These are phyloP conservation scores for Atherinosoma microstoma DNA, from an alignment of 2,797 vertebrate species.

Conservation along the genomic window DNA sequence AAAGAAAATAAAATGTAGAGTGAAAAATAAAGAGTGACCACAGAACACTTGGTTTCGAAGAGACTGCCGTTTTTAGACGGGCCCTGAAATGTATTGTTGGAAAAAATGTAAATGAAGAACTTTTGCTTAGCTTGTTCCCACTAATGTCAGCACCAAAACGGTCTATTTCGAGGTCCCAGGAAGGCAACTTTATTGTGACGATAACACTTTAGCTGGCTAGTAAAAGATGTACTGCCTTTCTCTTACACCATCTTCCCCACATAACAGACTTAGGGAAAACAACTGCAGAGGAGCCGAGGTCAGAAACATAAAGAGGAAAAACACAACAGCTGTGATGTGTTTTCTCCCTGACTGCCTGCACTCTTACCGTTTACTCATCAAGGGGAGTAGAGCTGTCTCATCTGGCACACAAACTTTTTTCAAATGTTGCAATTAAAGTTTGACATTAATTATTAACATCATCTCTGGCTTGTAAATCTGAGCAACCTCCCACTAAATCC, in stretches of 20 bases:
- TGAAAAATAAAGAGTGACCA: background rate
- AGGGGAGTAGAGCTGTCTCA: slow-evolving; percentile 20
- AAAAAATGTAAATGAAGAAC: slow-evolving; percentile 22
- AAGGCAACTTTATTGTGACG: slow-evolving; percentile 4
- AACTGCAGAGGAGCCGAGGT: slow-evolving; percentile 35
- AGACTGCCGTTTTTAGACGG: slow-evolving; percentile 23
- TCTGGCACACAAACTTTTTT: slow-evolving; percentile 24
- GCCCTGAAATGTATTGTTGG: slow-evolving; percentile 33
- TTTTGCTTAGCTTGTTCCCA: slow-evolving; percentile 27
- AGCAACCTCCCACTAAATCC: slow-evolving; percentile 16
- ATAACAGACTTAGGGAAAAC: slow-evolving; percentile 14
- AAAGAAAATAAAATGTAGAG: slow-evolving; percentile 1
- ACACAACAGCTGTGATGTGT: slow-evolving; percentile 24
- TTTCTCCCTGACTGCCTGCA: slow-evolving; percentile 5
- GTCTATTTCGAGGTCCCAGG: background rate
- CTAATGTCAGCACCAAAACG: slow-evolving; percentile 16
- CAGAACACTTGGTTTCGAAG: background rate
- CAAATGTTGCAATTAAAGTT: slow-evolving; percentile 35
- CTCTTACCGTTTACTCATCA: slow-evolving; percentile 8
- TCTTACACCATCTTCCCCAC: slow-evolving; percentile 22
- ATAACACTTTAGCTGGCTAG: slow-evolving; percentile 18
- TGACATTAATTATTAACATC: slow-evolving; percentile 38
- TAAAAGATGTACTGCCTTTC: slow-evolving; percentile 29
- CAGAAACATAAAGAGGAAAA: slow-evolving; percentile 48
- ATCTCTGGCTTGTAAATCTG: slow-evolving; percentile 38